A percentile compares a stretch with the other conserved stretches of the same genome.
Evolutionary conservation across 2,113 vertebrate species (phyloP).

Genomic region (Phoenicopterus ruber): DNA sequence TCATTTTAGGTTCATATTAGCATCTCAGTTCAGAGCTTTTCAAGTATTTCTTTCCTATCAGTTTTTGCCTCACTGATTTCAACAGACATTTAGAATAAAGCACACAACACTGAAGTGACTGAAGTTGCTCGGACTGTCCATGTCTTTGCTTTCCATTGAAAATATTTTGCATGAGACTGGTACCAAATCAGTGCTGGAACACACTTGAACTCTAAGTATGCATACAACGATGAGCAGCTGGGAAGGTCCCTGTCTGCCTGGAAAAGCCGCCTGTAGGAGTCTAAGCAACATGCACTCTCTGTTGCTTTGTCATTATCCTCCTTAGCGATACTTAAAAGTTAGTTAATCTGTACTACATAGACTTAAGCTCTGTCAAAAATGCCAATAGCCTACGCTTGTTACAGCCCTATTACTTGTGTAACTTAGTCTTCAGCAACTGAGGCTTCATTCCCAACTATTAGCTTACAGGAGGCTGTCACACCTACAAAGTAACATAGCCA

Average conservation of each 20-base stretch:
- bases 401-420: background rate
- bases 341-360: background rate
- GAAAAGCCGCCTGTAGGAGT: background rate
- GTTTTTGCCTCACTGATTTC: background rate
- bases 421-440: background rate
- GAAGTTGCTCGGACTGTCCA: background rate
- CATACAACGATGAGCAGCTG: background rate
- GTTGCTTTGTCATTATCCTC: background rate
- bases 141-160: background rate
- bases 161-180: background rate
- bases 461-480: background rate
- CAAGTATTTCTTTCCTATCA: background rate
- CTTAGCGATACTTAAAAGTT: background rate
- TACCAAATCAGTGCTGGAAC: background rate
- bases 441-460: background rate
- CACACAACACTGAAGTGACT: background rate
- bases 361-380: background rate
- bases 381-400: background rate
- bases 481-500: background rate
- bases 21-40: background rate
- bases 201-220: background rate
- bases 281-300: background rate
- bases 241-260: background rate
- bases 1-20: background rate
- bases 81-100: background rate